Conservation (phyloP, 2,797 vertebrate species). For the Propithecus perrieri region DNA sequence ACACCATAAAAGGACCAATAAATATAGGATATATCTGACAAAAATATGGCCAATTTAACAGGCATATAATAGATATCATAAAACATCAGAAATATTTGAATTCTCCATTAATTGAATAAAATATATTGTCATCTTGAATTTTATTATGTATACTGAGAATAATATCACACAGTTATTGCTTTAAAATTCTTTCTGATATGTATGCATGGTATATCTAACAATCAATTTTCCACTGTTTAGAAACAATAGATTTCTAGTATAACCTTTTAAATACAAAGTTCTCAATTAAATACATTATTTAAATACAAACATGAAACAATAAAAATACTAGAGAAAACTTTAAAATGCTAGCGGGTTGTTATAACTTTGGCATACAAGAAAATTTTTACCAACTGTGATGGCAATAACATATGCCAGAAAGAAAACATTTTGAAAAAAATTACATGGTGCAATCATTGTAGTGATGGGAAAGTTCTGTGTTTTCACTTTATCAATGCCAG, state of each 20-base stretch:
- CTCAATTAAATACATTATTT: background rate
- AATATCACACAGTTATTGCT: background rate
- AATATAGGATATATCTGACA: background rate
- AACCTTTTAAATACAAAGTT: background rate
- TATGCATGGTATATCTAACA: background rate
- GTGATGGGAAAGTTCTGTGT: too few relatives aligned
- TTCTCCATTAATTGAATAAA: background rate
- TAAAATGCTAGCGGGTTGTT: background rate
- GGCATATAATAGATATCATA: background rate
- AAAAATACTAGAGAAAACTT: background rate
- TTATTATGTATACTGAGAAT: background rate
- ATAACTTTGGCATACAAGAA: background rate
- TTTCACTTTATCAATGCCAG: too few relatives aligned
- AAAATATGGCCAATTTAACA: background rate
- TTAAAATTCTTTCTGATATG: background rate
- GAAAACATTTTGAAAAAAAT: background rate
- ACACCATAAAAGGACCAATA: background rate
- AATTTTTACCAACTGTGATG: background rate
- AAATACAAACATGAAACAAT: background rate
- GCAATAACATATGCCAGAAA: background rate
- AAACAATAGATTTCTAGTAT: background rate
- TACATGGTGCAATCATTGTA: background rate
- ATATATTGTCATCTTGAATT: background rate
- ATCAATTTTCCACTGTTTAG: background rate
- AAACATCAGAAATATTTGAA: background rate